Evolutionary conservation across 2,113 vertebrate genomes (phyloP).

Genomic region (Burhinus oedicnemus): DNA sequence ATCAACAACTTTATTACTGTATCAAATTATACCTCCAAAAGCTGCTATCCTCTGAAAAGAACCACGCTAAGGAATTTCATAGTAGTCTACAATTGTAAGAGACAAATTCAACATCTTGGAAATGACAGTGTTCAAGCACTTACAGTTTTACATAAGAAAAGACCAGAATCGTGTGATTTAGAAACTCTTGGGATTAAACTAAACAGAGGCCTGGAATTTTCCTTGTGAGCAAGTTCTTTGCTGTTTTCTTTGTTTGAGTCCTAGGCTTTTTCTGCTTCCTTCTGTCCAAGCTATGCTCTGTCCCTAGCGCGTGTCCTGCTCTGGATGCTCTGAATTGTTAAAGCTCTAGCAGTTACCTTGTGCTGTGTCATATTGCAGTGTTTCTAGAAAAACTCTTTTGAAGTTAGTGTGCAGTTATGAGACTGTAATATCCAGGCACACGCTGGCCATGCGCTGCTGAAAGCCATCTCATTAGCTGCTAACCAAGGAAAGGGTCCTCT

Average conservation of each 20-base stretch:
- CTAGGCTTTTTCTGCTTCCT: background rate
- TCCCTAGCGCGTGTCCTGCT: accelerated
- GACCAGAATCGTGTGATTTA: background rate
- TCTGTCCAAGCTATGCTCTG: background rate
- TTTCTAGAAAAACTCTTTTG: background rate
- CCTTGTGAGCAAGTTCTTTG: background rate
- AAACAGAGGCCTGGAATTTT: background rate
- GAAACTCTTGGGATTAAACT: background rate
- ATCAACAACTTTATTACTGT: background rate
- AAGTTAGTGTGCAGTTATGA: background rate
- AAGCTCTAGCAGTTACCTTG: background rate
- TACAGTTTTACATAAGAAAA: background rate
- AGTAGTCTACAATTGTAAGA: background rate
- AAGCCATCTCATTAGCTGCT: background rate
- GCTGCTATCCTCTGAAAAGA: background rate
- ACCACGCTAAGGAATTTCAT: accelerated
- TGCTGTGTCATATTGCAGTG: background rate
- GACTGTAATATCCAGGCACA: accelerated
- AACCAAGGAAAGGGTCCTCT: background rate
- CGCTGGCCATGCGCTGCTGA: accelerated
- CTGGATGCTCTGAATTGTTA: background rate
- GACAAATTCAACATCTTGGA: background rate
- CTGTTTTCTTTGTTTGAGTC: background rate
- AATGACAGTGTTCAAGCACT: background rate
- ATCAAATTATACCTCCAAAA: background rate